These are phyloP conservation scores for Dascyllus trimaculatus DNA, from an alignment of 2,113 vertebrate genomes.

Conservation along the genomic window DNA sequence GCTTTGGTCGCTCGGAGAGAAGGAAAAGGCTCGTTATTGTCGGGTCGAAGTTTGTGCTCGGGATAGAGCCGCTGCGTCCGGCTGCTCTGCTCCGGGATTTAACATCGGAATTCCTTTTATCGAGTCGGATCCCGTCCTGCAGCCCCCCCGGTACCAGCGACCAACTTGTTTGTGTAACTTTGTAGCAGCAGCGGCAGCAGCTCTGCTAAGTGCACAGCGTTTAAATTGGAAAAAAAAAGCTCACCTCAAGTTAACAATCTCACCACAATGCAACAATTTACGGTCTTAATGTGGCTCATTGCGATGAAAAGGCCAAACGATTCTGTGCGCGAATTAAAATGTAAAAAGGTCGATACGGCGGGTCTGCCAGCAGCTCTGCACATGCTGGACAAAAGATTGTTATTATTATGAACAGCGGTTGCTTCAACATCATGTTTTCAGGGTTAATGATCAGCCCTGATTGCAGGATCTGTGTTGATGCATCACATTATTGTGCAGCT, in stretches of 20 bases:
- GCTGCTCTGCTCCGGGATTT: constrained; percentile 38
- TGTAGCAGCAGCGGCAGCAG: constrained; percentile 31
- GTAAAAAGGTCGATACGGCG: constrained; percentile 43
- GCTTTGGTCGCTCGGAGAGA: constrained; percentile 26
- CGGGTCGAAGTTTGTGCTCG: constrained; percentile 57
- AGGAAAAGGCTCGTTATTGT: constrained; percentile 19
- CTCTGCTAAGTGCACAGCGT: not conserved
- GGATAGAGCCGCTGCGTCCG: constrained; percentile 51
- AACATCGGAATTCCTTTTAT: constrained; percentile 62
- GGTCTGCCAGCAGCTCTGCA: constrained; percentile 41
- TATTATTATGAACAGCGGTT: not conserved
- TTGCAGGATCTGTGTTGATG: constrained; percentile 25
- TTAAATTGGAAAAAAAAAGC: not conserved
- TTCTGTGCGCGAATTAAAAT: constrained; percentile 39
- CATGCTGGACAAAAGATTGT: constrained; percentile 42
- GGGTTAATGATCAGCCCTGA: constrained; percentile 18
- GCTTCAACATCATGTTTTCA: constrained; percentile 9
- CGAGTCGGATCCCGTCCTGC: constrained; percentile 36
- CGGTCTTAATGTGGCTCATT: not conserved
- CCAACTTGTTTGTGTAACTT: constrained; percentile 78
- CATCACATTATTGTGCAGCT: constrained; percentile 16
- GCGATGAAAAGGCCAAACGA: constrained; percentile 27
- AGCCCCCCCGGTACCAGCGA: constrained; percentile 38
- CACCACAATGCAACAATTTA: constrained; percentile 13
- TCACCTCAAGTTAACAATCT: constrained; percentile 14